Evolutionary conservation across 2,797 vertebrate species (phyloP).

Genomic region (Rhabdophis nuchalis): DNA sequence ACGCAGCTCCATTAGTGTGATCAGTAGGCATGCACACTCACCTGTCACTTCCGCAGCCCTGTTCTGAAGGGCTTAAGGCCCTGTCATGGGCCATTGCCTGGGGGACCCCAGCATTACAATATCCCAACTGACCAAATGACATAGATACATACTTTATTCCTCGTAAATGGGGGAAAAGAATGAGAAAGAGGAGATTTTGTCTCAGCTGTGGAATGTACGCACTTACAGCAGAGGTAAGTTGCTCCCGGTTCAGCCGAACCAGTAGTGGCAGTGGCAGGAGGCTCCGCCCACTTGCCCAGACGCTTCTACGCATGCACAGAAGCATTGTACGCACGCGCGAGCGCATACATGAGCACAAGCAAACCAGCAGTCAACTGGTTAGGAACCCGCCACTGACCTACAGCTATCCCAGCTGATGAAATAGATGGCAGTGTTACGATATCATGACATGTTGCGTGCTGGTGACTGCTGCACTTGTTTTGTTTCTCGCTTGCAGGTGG

Average conservation of each 20-base stretch:
- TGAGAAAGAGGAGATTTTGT: background rate
- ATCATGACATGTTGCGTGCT: rapidly evolving
- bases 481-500: conserved; percentile 74
- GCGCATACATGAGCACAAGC: too few relatives aligned
- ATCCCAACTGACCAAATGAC: background rate
- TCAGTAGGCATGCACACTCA: background rate
- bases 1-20: background rate
- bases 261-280: too few relatives aligned
- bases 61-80: background rate
- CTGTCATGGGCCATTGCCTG: rapidly evolving
- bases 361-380: too few relatives aligned
- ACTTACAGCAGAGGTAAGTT: background rate
- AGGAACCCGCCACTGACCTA: background rate
- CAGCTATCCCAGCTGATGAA: background rate
- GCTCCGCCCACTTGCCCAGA: too few relatives aligned
- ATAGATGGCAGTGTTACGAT: background rate
- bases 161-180: background rate
- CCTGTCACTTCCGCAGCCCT: background rate
- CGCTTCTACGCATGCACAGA: too few relatives aligned
- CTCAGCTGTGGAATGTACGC: background rate
- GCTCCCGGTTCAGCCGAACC: too few relatives aligned
- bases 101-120: background rate
- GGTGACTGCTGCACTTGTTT: background rate
- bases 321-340: too few relatives aligned
- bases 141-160: too few relatives aligned